Evolutionary conservation across 2,797 vertebrate genomes (phyloP).

Genomic region (Tragelaphus eurycerus): DNA sequence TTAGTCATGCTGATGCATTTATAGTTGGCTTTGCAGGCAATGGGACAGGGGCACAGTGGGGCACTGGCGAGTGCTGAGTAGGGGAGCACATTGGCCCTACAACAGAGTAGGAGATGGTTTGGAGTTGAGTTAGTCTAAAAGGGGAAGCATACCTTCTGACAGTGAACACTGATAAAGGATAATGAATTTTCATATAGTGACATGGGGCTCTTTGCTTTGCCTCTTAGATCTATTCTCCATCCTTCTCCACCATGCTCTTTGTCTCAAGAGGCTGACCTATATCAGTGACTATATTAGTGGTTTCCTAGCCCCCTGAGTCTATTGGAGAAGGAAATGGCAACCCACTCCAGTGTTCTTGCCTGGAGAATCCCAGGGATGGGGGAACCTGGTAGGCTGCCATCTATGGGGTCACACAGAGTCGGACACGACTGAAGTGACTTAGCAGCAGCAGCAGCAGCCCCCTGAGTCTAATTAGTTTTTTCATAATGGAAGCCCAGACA

Average conservation of each 20-base stretch:
- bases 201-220: background rate
- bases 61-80: no score
- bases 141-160: background rate
- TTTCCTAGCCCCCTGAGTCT: background rate
- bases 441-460: no score
- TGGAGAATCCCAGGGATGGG: no score
- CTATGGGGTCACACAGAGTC: no score
- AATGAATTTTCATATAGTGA: background rate
- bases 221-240: background rate
- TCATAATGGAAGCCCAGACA: background rate
- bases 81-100: background rate
- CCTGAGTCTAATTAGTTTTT: background rate
- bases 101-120: background rate
- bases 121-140: background rate
- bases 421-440: no score
- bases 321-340: no score
- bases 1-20: background rate
- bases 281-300: background rate
- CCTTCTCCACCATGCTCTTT: background rate
- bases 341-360: no score
- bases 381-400: no score
- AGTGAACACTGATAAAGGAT: background rate
- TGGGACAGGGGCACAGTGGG: no score
- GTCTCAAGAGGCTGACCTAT: background rate
- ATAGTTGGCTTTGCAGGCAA: background rate